Conservation (phyloP, 2,888 invertebrate species). For the Uropetala carovei region DNA sequence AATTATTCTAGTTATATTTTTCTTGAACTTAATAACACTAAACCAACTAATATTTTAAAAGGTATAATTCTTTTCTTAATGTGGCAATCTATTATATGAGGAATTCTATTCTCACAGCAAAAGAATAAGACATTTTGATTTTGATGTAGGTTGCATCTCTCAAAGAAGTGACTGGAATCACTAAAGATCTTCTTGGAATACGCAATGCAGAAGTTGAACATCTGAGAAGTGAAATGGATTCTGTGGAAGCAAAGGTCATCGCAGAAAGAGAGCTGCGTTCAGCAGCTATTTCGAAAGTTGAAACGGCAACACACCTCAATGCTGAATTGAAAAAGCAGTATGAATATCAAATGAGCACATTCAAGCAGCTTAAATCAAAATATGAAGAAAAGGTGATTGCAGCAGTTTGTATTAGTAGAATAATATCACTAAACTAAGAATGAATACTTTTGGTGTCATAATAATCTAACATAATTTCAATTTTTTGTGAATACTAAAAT, state of each 20-base stretch:
- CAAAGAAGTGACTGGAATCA: constrained; percentile 88
- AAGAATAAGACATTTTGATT: background rate
- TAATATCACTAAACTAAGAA: background rate
- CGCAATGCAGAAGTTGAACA: constrained; percentile 81
- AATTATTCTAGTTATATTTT: too few relatives aligned
- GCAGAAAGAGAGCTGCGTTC: constrained; percentile 85
- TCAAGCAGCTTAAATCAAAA: constrained; percentile 82
- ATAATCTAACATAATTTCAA: too few relatives aligned
- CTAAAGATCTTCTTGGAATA: constrained; percentile 87
- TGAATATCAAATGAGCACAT: constrained; percentile 85
- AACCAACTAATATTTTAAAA: background rate
- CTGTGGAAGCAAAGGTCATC: constrained; percentile 81
- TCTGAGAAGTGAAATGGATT: constrained; percentile 61
- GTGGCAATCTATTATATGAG: background rate
- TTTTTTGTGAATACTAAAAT: background rate
- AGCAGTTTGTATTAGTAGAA: background rate
- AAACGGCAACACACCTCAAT: constrained; percentile 84
- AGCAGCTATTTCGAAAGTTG: constrained; percentile 83
- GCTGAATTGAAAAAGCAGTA: constrained; percentile 87
- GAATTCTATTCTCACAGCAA: background rate
- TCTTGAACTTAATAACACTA: too few relatives aligned
- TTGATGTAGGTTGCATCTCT: constrained; percentile 83
- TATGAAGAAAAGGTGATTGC: constrained; percentile 81
- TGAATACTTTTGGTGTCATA: background rate
- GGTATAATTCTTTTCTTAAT: background rate